Conservation (phyloP, 2,888 invertebrate genomes). For the Adelognathus sp. region DNA sequence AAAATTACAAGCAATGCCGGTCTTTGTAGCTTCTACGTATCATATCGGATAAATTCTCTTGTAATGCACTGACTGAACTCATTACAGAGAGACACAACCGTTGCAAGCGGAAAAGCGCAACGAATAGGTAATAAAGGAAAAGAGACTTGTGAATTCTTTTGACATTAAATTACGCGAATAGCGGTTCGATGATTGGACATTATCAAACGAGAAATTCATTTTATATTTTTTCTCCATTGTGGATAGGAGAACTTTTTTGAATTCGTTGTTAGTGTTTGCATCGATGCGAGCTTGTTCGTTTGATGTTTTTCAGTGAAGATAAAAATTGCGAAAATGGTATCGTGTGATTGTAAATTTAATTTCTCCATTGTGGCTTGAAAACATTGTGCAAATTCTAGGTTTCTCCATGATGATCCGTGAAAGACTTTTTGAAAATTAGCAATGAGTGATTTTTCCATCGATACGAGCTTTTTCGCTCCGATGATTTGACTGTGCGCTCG, state of each 20-base stretch:
- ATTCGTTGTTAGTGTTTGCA: too few relatives aligned
- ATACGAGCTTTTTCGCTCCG: neutral
- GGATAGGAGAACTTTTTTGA: neutral
- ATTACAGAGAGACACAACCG: too few relatives aligned
- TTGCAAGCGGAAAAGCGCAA: too few relatives aligned
- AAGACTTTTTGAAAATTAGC: too few relatives aligned
- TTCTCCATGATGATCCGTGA: too few relatives aligned
- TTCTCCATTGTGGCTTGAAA: neutral
- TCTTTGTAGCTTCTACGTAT: neutral
- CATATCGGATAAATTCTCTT: neutral
- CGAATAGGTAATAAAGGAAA: constrained; percentile 1
- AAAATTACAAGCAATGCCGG: neutral
- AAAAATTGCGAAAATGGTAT: too few relatives aligned
- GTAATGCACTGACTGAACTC: too few relatives aligned
- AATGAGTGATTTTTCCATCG: neutral
- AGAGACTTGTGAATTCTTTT: constrained; percentile 19
- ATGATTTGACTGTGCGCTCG: constrained; percentile 7
- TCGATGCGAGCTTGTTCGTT: too few relatives aligned
- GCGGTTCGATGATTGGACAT: constrained; percentile 34
- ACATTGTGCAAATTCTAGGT: too few relatives aligned
- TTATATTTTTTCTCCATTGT: constrained; percentile 11
- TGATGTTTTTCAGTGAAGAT: too few relatives aligned
- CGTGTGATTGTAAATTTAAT: too few relatives aligned
- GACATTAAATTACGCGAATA: constrained; percentile 27
- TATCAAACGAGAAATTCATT: constrained; percentile 39